Percentiles rank a stretch among this genome's conserved stretches.
Evolutionary conservation across 2,888 invertebrate species (phyloP).

Genomic region (Drosophila tripunctata): DNA sequence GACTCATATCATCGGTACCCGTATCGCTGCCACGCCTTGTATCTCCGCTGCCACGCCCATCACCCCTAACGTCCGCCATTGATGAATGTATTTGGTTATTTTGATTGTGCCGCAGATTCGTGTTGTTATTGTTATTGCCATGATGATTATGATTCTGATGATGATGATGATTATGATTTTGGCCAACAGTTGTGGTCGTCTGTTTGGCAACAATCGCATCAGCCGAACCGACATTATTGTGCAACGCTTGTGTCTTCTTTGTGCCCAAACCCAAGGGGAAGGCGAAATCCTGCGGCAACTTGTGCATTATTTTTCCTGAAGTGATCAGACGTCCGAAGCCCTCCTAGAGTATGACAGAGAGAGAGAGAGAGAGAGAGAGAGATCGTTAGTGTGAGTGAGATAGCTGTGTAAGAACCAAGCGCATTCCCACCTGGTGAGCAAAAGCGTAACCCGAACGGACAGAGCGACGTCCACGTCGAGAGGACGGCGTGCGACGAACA

Average conservation of each 20-base stretch:
- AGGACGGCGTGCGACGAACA: slow-evolving; percentile 93
- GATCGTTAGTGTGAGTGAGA: neutral
- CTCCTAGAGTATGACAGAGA: slow-evolving; percentile 85
- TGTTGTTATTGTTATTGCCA: slow-evolving; percentile 68
- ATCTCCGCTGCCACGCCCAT: slow-evolving; percentile 44
- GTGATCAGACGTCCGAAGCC: slow-evolving; percentile 99
- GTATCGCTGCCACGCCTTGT: slow-evolving; percentile 33
- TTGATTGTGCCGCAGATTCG: slow-evolving; percentile 69
- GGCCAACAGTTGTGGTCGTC: slow-evolving; percentile 9
- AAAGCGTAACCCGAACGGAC: slow-evolving; percentile 99
- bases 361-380: neutral
- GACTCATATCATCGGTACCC: slow-evolving; percentile 81
- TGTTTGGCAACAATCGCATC: slow-evolving; percentile 47
- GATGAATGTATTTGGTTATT: slow-evolving; percentile 73
- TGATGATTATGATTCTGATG: slow-evolving; percentile 9
- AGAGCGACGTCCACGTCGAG: slow-evolving; percentile 94
- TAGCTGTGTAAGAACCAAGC: no score
- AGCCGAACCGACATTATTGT: slow-evolving; percentile 50
- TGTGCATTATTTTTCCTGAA: slow-evolving; percentile 97
- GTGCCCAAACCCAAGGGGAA: slow-evolving; percentile 87
- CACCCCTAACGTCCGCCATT: slow-evolving; percentile 70
- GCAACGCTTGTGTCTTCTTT: slow-evolving; percentile 81
- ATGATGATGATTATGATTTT: slow-evolving; percentile 11
- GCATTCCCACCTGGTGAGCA: slow-evolving; percentile 90
- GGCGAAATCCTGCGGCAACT: slow-evolving; percentile 92